phyloP scores from a whole-genome alignment of 2,113 vertebrate genomes.

The Stomatorhinus ivindoensis region DNA sequence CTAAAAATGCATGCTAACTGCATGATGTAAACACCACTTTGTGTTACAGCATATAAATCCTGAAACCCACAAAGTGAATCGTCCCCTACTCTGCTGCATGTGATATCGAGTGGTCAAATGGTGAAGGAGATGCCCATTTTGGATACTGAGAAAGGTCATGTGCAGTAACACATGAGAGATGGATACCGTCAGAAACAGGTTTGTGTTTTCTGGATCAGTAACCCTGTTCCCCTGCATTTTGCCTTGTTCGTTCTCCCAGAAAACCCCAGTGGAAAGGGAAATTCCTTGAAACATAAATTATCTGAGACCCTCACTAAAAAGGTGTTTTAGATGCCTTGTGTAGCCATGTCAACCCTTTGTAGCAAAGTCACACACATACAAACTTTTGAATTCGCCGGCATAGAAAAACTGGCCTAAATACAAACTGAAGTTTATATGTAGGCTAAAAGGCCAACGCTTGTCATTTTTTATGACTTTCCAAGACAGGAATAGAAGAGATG shows the following conservation, averaged over 20 bases:
- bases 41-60: neutral
- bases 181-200: neutral
- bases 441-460: neutral
- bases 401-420: neutral
- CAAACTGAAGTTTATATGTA: neutral
- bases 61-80: neutral
- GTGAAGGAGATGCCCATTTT: neutral
- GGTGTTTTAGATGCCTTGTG: neutral
- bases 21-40: neutral
- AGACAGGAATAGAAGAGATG: neutral
- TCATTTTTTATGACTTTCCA: slow-evolving; percentile 8
- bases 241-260: neutral
- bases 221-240: neutral
- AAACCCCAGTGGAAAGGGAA: too few relatives aligned
- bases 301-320: neutral
- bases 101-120: neutral
- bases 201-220: neutral
- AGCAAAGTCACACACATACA: neutral
- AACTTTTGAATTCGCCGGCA: neutral
- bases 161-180: neutral
- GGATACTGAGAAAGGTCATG: neutral
- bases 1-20: neutral
- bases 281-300: neutral
- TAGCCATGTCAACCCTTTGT: neutral
- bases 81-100: neutral